phyloP scores from a whole-genome alignment of 2,888 invertebrate species.

The Carabus problematicus region DNA sequence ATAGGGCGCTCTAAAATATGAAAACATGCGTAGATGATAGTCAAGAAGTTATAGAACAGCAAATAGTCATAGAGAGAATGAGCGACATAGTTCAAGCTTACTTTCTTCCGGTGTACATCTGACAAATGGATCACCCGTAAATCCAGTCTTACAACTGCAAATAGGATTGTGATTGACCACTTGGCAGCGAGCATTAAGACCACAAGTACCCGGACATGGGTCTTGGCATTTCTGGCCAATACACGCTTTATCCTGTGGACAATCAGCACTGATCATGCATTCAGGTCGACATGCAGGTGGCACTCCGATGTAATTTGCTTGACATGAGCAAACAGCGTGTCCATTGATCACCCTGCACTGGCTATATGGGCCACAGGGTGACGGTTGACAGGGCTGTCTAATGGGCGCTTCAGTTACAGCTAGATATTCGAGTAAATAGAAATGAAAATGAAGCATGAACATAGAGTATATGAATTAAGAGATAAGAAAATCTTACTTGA shows the following conservation, averaged over 20 bases:
- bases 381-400: constrained; percentile 67
- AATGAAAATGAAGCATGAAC: constrained; percentile 23
- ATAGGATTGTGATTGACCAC: constrained; percentile 87
- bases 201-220: constrained; percentile 85
- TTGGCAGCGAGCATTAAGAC: constrained; percentile 79
- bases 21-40: constrained; percentile 44
- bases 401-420: constrained; percentile 53
- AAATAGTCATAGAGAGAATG: not conserved
- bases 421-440: constrained; percentile 45
- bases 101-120: constrained; percentile 73
- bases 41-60: constrained; percentile 38
- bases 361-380: constrained; percentile 84
- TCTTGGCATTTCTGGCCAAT: constrained; percentile 80
- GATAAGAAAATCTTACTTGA: constrained; percentile 54
- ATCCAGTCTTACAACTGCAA: constrained; percentile 79
- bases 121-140: constrained; percentile 82
- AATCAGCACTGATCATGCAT: constrained; percentile 84
- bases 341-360: constrained; percentile 75
- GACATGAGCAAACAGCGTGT: constrained; percentile 83
- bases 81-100: constrained; percentile 59
- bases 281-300: constrained; percentile 81
- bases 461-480: constrained; percentile 10
- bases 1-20: constrained; percentile 62
- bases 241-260: constrained; percentile 81
- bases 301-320: constrained; percentile 77